These are phyloP conservation scores for Ashinkailepas kermadecensis DNA, from an alignment of 2,888 invertebrate species.

Conservation along the genomic window DNA sequence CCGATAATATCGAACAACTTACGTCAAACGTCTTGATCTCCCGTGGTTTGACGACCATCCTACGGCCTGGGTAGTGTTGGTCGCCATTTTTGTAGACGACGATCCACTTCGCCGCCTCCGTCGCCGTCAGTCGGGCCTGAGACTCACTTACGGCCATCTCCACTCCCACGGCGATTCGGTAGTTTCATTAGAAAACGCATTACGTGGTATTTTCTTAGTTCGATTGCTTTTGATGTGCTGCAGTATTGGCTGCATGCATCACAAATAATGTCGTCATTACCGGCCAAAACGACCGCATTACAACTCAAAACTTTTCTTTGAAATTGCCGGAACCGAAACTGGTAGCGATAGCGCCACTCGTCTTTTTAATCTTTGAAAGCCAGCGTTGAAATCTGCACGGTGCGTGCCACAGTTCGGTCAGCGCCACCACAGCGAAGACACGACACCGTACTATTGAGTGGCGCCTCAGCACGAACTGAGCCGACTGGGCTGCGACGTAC, in stretches of 20 bases:
- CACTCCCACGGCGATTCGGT: too few species aligned
- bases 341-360: too few species aligned
- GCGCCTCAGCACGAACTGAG: background rate
- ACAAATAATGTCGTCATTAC: background rate
- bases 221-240: too few species aligned
- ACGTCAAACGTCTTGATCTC: constrained; percentile 18
- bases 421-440: background rate
- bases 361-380: too few species aligned
- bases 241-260: too few species aligned
- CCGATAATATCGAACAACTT: background rate
- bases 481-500: too few species aligned
- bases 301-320: background rate
- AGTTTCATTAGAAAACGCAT: too few species aligned
- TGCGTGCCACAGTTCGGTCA: background rate
- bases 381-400: background rate
- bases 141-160: constrained; percentile 9
- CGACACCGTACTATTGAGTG: background rate
- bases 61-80: background rate
- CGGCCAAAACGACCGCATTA: background rate
- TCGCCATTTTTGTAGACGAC: constrained; percentile 23
- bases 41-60: constrained; percentile 13
- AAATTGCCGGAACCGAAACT: background rate
- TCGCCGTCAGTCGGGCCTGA: background rate
- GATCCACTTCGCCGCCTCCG: constrained; percentile 16
- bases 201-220: too few species aligned